phyloP scores from a whole-genome alignment of 1,140 invertebrate species.

The Drosophila ambigua region DNA sequence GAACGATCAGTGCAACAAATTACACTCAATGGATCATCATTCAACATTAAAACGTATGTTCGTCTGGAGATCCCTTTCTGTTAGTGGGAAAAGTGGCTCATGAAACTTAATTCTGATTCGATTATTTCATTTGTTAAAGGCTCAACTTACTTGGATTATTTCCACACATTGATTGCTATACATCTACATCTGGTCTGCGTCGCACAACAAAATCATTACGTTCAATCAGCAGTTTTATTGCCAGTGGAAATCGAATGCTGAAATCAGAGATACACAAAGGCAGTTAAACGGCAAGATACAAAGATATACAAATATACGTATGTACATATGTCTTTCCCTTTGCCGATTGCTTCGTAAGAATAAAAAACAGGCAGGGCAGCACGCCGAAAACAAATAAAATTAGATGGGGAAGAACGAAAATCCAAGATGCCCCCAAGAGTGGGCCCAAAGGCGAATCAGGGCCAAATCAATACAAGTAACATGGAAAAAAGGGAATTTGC shows the following conservation, averaged over 20 bases:
- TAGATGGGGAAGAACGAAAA: conserved; percentile 39
- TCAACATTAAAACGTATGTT: no score
- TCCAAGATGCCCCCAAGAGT: conserved; percentile 3
- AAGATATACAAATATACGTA: conserved; percentile 11
- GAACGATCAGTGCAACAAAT: no score
- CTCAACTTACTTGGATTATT: neutral
- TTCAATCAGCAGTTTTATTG: conserved; percentile 50
- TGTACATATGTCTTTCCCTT: neutral
- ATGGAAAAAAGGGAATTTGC: neutral
- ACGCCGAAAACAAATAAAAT: conserved; percentile 59
- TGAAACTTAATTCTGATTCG: no score
- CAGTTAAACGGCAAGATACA: conserved; percentile 21
- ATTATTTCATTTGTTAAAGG: no score
- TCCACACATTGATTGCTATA: neutral
- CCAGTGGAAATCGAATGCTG: conserved; percentile 35
- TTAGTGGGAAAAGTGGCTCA: no score
- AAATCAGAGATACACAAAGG: conserved; percentile 32
- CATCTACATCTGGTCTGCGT: neutral
- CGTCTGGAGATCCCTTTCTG: no score
- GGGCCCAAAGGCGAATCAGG: conserved; percentile 21
- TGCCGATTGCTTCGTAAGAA: conserved; percentile 10
- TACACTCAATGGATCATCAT: no score
- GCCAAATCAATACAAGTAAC: conserved; percentile 21
- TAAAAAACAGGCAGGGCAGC: conserved; percentile 8
- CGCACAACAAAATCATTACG: conserved; percentile 7